Conservation (phyloP, 2,888 invertebrate species). For the Plemyria rubiginata region DNA sequence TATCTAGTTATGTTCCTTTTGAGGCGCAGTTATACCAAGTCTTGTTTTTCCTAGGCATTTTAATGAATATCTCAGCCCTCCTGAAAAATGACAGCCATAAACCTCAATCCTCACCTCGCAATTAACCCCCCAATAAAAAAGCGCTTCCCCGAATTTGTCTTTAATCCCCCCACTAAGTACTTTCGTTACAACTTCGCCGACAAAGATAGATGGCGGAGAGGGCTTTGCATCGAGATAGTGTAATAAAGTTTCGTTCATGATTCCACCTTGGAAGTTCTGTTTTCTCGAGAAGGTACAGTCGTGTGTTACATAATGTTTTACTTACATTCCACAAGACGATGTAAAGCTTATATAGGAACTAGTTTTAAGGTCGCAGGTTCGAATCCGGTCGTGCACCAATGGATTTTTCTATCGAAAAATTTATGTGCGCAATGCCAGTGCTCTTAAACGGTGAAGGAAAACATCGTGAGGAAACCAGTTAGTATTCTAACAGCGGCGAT, state of each 20-base stretch:
- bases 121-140: slow-evolving; percentile 53
- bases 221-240: slow-evolving; percentile 69
- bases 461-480: too few relatives aligned
- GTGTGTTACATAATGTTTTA: too few relatives aligned
- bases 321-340: too few relatives aligned
- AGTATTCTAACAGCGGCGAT: too few relatives aligned
- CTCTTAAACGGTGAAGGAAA: too few relatives aligned
- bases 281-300: slow-evolving; percentile 44
- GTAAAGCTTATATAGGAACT: too few relatives aligned
- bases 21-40: too few relatives aligned
- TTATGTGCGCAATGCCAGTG: too few relatives aligned
- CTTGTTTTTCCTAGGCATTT: slow-evolving; percentile 3
- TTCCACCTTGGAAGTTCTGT: slow-evolving; percentile 48
- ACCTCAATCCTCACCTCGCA: slow-evolving; percentile 35
- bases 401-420: too few relatives aligned
- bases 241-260: slow-evolving; percentile 66
- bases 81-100: slow-evolving; percentile 21
- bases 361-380: too few relatives aligned
- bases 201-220: slow-evolving; percentile 66
- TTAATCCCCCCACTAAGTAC: slow-evolving; percentile 68
- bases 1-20: too few relatives aligned
- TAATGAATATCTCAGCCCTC: slow-evolving; percentile 3
- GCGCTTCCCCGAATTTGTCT: slow-evolving; percentile 55
- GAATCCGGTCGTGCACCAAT: too few relatives aligned
- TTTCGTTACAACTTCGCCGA: slow-evolving; percentile 60